Evolutionary conservation across 1,140 invertebrate genomes (phyloP).

Genomic region (Lethrus apterus): DNA sequence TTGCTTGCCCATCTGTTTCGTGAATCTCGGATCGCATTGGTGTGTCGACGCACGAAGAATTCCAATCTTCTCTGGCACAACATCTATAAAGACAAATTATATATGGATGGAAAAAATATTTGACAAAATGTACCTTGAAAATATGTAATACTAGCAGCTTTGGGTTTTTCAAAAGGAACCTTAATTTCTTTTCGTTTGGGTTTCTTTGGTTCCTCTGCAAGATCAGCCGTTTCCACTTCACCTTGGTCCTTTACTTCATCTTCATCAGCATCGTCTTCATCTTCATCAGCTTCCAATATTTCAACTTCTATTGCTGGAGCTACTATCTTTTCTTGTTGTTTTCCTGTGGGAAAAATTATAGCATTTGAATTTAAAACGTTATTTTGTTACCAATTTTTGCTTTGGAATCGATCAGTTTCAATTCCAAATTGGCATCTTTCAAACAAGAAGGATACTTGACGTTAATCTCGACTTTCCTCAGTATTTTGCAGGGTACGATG

Average conservation of each 20-base stretch:
- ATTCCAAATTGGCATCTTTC: constrained; percentile 17
- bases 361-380: too few relatives aligned
- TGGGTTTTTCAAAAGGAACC: constrained; percentile 20
- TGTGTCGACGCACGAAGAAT: constrained; percentile 30
- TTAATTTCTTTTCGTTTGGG: background rate
- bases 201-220: background rate
- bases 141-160: constrained; percentile 22
- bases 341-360: too few relatives aligned
- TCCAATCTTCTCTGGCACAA: constrained; percentile 19
- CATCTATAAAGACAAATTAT: constrained; percentile 21
- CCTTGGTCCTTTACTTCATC: background rate
- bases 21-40: constrained; percentile 31
- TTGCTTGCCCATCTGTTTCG: constrained; percentile 29
- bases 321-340: too few relatives aligned
- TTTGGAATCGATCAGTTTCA: constrained; percentile 2
- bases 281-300: constrained; percentile 5
- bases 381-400: too few relatives aligned
- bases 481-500: constrained; percentile 5
- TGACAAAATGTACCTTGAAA: constrained; percentile 16
- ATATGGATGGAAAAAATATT: constrained; percentile 3
- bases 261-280: constrained; percentile 6
- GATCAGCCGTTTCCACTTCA: background rate
- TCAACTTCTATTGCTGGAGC: too few relatives aligned
- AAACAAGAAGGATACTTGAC: constrained; percentile 18
- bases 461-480: constrained; percentile 26